Conservation (phyloP, 2,797 vertebrate species). For the Limosa lapponica region DNA sequence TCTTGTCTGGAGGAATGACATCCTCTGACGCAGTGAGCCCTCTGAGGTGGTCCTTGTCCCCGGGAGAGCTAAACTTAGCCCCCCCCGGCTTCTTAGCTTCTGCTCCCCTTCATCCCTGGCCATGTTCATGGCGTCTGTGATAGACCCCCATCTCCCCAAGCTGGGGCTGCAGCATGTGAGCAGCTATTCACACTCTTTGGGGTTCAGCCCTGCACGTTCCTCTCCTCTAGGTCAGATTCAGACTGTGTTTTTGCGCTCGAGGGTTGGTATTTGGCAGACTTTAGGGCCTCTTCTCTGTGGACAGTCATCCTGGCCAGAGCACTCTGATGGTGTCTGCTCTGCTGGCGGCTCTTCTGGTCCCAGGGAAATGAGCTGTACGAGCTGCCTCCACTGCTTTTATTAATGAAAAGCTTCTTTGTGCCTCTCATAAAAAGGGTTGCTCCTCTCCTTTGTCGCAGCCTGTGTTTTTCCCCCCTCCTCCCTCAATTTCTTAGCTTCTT, state of each 20-base stretch:
- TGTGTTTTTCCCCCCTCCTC: neutral
- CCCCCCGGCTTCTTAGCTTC: neutral
- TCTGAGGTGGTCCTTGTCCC: neutral
- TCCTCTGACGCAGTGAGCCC: neutral
- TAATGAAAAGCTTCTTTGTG: constrained; percentile 60
- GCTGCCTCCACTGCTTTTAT: neutral
- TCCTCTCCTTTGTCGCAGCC: neutral
- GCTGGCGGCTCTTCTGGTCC: neutral
- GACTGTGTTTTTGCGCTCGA: neutral
- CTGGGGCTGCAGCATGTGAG: neutral
- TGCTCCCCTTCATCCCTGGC: neutral
- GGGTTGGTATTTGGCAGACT: neutral
- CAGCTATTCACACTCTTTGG: neutral
- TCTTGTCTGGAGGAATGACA: neutral
- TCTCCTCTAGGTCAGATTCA: neutral
- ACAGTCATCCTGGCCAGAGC: neutral
- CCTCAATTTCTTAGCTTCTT: neutral
- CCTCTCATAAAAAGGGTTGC: neutral
- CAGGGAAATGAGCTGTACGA: neutral
- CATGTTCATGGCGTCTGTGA: accelerated
- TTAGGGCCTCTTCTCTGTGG: accelerated
- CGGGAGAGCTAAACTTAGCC: neutral
- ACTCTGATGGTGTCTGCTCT: neutral
- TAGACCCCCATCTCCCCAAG: neutral
- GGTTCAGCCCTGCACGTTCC: neutral